Percentiles rank a stretch among this genome's conserved stretches.
These are phyloP conservation scores for Zaprionus lineosus DNA, from an alignment of 2,888 invertebrate genomes.

Conservation along the genomic window DNA sequence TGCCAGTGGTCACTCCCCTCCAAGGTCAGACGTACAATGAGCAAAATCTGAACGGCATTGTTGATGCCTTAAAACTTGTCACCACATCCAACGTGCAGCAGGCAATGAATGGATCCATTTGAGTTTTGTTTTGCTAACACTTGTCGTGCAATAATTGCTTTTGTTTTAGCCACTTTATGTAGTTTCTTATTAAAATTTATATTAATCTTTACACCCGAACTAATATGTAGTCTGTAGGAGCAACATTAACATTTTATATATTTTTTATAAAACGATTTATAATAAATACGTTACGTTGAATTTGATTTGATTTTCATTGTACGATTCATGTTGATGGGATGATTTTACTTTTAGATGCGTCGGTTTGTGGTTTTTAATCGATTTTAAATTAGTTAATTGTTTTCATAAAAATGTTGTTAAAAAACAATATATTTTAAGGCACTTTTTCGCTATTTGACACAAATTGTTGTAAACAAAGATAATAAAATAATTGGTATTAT, in stretches of 20 bases:
- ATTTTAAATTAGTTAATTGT: slow-evolving; percentile 13
- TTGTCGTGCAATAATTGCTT: neutral
- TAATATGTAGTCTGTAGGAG: slow-evolving; percentile 40
- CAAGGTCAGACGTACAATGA: slow-evolving; percentile 81
- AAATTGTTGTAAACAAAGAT: slow-evolving; percentile 29
- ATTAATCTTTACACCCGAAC: slow-evolving; percentile 28
- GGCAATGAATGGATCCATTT: slow-evolving; percentile 81
- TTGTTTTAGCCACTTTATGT: slow-evolving; percentile 14
- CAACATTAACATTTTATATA: slow-evolving; percentile 16
- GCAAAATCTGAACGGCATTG: slow-evolving; percentile 81
- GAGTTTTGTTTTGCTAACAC: slow-evolving; percentile 40
- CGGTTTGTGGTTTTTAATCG: too few relatives aligned
- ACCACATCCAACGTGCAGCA: slow-evolving; percentile 82
- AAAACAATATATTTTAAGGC: slow-evolving; percentile 52
- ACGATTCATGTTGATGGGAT: too few relatives aligned
- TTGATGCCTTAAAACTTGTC: slow-evolving; percentile 81
- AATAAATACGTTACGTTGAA: slow-evolving; percentile 42
- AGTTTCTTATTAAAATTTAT: slow-evolving; percentile 19
- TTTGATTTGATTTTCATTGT: neutral
- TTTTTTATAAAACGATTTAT: slow-evolving; percentile 38
- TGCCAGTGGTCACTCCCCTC: slow-evolving; percentile 82
- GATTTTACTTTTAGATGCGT: too few relatives aligned
- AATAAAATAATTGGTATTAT: slow-evolving; percentile 22
- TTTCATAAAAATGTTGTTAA: too few relatives aligned
- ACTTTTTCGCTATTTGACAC: slow-evolving; percentile 64